These are phyloP conservation scores for Hemibagrus guttatus DNA, from an alignment of 2,797 vertebrate genomes.

Conservation along the genomic window DNA sequence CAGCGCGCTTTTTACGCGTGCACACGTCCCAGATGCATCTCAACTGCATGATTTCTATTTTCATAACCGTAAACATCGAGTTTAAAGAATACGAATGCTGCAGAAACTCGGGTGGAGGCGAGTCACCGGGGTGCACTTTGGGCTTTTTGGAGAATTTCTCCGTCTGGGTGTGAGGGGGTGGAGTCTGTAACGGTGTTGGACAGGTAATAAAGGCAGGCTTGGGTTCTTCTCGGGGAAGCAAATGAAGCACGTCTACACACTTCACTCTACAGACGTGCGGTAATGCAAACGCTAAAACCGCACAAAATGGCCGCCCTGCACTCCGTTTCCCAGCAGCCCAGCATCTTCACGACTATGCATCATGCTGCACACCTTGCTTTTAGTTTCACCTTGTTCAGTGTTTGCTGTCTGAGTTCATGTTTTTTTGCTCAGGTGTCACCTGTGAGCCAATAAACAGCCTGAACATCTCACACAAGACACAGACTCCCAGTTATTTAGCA, in stretches of 20 bases:
- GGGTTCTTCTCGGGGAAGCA: conserved; percentile 69
- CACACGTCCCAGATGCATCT: conserved; percentile 67
- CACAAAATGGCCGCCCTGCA: background rate
- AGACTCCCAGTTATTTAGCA: background rate
- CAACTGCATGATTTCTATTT: conserved; percentile 73
- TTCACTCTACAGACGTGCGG: background rate
- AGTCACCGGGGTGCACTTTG: conserved; percentile 32
- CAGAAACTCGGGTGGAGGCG: conserved; percentile 66
- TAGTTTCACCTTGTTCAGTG: background rate
- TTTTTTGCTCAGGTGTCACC: background rate
- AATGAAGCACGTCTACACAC: conserved; percentile 64
- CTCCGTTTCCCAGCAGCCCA: background rate
- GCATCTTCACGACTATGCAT: too few relatives aligned
- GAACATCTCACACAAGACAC: background rate
- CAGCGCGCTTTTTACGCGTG: conserved; percentile 61
- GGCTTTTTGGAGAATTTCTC: conserved; percentile 68
- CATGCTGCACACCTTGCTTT: background rate
- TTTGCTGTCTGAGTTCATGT: background rate
- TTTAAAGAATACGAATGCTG: conserved; percentile 74
- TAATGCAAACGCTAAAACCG: background rate
- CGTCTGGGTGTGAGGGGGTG: conserved; percentile 72
- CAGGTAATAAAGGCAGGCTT: conserved; percentile 48
- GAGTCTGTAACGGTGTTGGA: conserved; percentile 72
- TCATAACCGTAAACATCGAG: conserved; percentile 71
- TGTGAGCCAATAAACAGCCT: background rate